Percentiles rank a stretch among this genome's conserved stretches.
phyloP scores from a whole-genome alignment of 2,113 vertebrate species.

The Pholis gunnellus region DNA sequence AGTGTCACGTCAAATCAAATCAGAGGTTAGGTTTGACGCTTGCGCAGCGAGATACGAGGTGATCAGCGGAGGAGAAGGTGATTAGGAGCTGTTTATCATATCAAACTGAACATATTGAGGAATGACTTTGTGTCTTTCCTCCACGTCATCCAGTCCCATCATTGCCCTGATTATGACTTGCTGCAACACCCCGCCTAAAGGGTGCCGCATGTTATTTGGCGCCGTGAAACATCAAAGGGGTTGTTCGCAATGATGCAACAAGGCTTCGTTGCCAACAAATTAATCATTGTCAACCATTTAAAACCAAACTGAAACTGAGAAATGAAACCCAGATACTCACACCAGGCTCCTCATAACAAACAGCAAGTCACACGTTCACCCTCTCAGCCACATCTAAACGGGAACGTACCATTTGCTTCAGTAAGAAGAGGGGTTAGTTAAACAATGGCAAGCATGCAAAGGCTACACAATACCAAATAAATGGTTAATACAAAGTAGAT shows the following conservation, averaged over 20 bases:
- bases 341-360: background rate
- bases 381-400: no score
- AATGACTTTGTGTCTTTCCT: slow-evolving; percentile 12
- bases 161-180: background rate
- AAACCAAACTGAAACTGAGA: background rate
- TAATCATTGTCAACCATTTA: background rate
- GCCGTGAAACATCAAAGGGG: no score
- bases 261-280: background rate
- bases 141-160: background rate
- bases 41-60: background rate
- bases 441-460: background rate
- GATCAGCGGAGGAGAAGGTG: slow-evolving; percentile 13
- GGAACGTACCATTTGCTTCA: no score
- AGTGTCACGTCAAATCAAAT: slow-evolving; percentile 50
- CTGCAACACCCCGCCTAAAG: background rate
- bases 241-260: background rate
- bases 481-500: background rate
- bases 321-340: background rate
- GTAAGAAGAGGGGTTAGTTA: no score
- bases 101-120: background rate
- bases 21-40: slow-evolving; percentile 26
- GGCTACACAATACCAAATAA: background rate
- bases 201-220: background rate
- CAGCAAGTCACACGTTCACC: background rate
- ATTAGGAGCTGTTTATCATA: background rate